phyloP scores from a whole-genome alignment of 1,140 invertebrate genomes.

The Drosophila subpulchrella region DNA sequence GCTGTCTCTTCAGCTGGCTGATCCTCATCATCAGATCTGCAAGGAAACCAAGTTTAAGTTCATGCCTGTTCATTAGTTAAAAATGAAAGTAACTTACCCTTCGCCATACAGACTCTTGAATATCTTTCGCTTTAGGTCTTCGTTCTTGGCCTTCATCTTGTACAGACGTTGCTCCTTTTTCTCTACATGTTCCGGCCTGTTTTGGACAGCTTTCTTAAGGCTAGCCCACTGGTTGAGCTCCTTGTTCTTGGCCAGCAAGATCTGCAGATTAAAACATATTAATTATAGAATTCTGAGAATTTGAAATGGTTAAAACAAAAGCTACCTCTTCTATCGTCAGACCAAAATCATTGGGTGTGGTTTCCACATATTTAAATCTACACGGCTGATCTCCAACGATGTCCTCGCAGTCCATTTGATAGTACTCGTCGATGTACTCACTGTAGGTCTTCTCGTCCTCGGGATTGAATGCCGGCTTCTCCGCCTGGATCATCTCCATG shows the following conservation, averaged over 20 bases:
- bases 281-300: neutral
- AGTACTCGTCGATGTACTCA: conserved; percentile 97
- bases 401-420: conserved; percentile 97
- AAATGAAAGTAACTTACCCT: conserved; percentile 67
- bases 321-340: conserved; percentile 94
- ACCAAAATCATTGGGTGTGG: conserved; percentile 95
- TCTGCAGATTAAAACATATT: conserved; percentile 23
- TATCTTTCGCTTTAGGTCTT: conserved; percentile 91
- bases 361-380: conserved; percentile 96
- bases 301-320: neutral
- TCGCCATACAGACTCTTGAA: conserved; percentile 92
- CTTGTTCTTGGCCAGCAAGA: conserved; percentile 94
- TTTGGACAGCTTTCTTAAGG: conserved; percentile 94
- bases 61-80: neutral
- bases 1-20: conserved; percentile 15
- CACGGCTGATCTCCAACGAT: conserved; percentile 95
- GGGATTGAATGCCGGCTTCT: conserved; percentile 94
- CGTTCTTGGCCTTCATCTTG: conserved; percentile 90
- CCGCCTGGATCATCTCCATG: conserved; percentile 88
- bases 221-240: conserved; percentile 98
- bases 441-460: conserved; percentile 90
- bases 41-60: conserved; percentile 36
- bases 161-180: conserved; percentile 91
- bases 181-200: conserved; percentile 92
- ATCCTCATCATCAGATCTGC: conserved; percentile 80